Conservation (phyloP, 2,888 invertebrate genomes). For the Parelbella ahira region DNA sequence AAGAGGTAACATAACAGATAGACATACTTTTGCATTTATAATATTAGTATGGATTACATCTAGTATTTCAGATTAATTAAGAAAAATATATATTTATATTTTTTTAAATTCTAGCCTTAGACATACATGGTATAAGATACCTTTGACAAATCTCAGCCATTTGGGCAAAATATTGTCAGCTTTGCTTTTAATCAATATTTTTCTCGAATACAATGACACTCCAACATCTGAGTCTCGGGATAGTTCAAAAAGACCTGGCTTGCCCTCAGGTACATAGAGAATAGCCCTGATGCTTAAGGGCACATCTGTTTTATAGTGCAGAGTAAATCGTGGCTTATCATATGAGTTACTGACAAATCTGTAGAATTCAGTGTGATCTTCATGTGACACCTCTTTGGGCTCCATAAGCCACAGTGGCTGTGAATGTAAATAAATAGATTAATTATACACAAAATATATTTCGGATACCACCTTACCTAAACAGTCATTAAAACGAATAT, state of each 20-base stretch:
- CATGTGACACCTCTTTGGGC: conserved; percentile 90
- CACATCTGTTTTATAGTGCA: conserved; percentile 96
- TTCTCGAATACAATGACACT: conserved; percentile 94
- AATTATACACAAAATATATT: too few species aligned
- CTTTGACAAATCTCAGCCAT: conserved; percentile 97
- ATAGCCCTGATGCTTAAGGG: conserved; percentile 95
- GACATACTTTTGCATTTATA: too few species aligned
- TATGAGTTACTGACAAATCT: conserved; percentile 92
- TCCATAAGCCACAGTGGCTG: conserved; percentile 97
- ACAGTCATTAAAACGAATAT: too few species aligned
- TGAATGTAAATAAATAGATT: too few species aligned
- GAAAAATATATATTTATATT: too few species aligned
- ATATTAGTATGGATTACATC: background rate
- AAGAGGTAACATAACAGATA: too few species aligned
- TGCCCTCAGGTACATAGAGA: conserved; percentile 96
- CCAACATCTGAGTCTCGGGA: conserved; percentile 91
- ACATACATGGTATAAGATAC: too few species aligned
- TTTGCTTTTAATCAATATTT: conserved; percentile 94
- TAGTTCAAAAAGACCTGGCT: conserved; percentile 94
- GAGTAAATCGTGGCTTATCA: conserved; percentile 92
- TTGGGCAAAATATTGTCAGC: conserved; percentile 95
- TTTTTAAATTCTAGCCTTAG: too few species aligned
- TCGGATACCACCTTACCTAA: too few species aligned
- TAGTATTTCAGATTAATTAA: conserved; percentile 10
- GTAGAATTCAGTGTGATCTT: conserved; percentile 96